Evolutionary conservation across 2,888 invertebrate species (phyloP).

Genomic region (Allygus modestus): DNA sequence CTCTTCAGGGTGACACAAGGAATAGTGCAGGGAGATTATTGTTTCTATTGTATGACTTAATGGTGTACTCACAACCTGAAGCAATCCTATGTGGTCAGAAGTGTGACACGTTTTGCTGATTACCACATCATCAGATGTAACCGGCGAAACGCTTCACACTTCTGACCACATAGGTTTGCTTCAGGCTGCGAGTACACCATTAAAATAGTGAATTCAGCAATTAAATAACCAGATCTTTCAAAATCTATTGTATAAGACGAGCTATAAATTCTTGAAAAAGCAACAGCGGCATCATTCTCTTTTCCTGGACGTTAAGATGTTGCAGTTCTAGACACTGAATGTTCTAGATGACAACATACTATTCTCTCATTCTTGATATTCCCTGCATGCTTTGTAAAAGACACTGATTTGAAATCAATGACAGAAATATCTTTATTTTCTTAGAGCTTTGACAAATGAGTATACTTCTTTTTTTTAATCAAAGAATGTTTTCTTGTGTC

Average conservation of each 20-base stretch:
- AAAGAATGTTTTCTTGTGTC: conserved; percentile 1
- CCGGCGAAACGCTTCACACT: too few relatives aligned
- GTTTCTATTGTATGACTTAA: not conserved
- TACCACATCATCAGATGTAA: too few relatives aligned
- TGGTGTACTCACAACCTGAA: too few relatives aligned
- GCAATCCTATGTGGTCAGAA: too few relatives aligned
- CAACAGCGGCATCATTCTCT: not conserved
- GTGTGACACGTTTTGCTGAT: too few relatives aligned
- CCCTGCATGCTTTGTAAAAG: not conserved
- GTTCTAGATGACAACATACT: conserved; percentile 53
- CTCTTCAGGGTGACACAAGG: conserved; percentile 66
- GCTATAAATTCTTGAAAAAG: not conserved
- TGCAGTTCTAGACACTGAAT: conserved; percentile 22
- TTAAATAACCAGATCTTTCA: too few relatives aligned
- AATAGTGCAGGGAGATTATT: conserved; percentile 59
- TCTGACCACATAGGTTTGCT: too few relatives aligned
- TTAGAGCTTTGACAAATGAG: conserved; percentile 49
- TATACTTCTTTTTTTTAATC: conserved; percentile 55
- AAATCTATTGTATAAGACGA: too few relatives aligned
- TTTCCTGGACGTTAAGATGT: conserved; percentile 15
- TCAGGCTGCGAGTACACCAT: too few relatives aligned
- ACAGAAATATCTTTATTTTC: conserved; percentile 47
- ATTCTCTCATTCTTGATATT: conserved; percentile 59
- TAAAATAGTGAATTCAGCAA: too few relatives aligned
- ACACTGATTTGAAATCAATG: conserved; percentile 15